Evolutionary conservation across 1,140 invertebrate species (phyloP), one percentile per base, ranked within the genome.

Genomic region (Zaprionus gabonicus): DNA sequence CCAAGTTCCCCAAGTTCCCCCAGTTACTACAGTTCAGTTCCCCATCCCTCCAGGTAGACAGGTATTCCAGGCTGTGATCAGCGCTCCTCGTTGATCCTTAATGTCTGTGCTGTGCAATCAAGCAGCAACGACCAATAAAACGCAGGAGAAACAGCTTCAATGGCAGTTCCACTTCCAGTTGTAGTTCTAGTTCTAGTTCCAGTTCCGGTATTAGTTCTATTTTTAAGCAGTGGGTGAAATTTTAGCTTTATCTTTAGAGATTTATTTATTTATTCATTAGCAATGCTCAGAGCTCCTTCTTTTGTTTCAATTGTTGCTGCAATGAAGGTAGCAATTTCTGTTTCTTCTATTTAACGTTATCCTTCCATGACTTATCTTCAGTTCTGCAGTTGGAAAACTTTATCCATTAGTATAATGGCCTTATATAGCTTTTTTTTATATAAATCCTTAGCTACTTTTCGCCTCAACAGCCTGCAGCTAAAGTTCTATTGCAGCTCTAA

Each of bases 21-120:
- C n/a, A 17, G 9, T n/a, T 5, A 4, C 25, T 2, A 1, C 3
- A 10, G 17, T 41, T 46, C 67, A 44, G 76, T 69, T 41, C 73
- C 27, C 27, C 20, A 6, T 3, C 23, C 25, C 25, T 23, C 10
- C 17, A 49, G 46, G 46, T 25, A 51, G 10, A 13, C 12, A 51
- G 9, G 20, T 27, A 31, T 64, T 25, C 49, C 28, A 44, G 66
- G 74, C 59, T 12, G 68, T 12, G 58, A 70, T 63, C 67, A 15
- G 25, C 25, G 20, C 53, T 51, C 46, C 20, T 20, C 20, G 10
- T 25, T 41, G 49, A 46, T 55, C 66, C 71, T 66, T 56, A 38
- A 66, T 72, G 55, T 49, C 44, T 15, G 38, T 17, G 28, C 44
- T 25, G 34, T 27, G 57, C 49, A 74, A 75, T 70, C 72, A 75